Percentiles rank a stretch among this genome's conserved stretches.
These are phyloP conservation scores for Drosophila yooni DNA, from an alignment of 2,888 invertebrate genomes.

Conservation along the genomic window DNA sequence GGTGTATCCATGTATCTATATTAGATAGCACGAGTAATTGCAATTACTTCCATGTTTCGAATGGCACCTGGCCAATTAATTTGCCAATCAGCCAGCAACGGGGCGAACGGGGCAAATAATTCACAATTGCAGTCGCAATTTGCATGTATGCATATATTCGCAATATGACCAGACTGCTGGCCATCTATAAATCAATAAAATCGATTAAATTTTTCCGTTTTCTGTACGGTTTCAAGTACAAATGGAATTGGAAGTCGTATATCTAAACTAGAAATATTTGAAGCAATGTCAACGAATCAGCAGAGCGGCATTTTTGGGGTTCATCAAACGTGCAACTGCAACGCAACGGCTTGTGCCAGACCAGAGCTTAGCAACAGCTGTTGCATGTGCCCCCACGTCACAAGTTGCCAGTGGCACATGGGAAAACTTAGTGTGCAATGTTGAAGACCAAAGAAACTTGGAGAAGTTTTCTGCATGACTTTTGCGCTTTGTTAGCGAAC, in stretches of 20 bases:
- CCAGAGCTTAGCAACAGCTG: constrained; percentile 27
- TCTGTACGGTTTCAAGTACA: constrained; percentile 22
- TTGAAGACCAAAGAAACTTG: constrained; percentile 9
- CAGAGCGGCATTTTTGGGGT: constrained; percentile 33
- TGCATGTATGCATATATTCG: constrained; percentile 16
- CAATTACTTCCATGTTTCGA: constrained; percentile 45
- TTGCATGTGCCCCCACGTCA: constrained; percentile 26
- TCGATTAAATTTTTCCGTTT: constrained; percentile 54
- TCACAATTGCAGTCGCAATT: constrained; percentile 47
- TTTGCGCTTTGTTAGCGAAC: not conserved
- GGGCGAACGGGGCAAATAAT: constrained; percentile 45
- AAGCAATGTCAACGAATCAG: constrained; percentile 54
- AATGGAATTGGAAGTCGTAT: constrained; percentile 14
- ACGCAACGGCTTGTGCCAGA: constrained; percentile 2
- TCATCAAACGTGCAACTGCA: constrained; percentile 32
- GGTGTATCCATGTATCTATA: not conserved
- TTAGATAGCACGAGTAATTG: constrained; percentile 19
- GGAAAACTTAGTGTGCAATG: constrained; percentile 15
- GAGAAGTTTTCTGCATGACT: constrained; percentile 9
- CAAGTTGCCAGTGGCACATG: constrained; percentile 7
- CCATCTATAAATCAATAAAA: constrained; percentile 67
- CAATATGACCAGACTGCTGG: constrained; percentile 27
- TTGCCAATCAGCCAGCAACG: constrained; percentile 61
- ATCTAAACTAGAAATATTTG: constrained; percentile 34
- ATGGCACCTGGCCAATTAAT: constrained; percentile 32